phyloP scores from a whole-genome alignment of 2,113 vertebrate genomes.

The Podarcis cretensis region DNA sequence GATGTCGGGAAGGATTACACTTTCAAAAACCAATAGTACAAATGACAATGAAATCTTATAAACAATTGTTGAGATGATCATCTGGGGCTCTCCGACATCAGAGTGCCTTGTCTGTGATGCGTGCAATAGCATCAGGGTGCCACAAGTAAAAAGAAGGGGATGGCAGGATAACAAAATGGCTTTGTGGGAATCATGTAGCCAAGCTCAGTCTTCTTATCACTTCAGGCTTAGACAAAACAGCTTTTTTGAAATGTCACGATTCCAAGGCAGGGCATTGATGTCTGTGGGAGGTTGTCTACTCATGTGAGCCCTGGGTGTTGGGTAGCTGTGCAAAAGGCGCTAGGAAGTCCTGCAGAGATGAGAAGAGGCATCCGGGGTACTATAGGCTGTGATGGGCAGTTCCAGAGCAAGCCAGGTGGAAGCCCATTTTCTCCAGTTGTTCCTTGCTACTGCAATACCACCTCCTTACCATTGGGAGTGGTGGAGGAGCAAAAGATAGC shows the following conservation, averaged over 20 bases:
- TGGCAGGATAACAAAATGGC: background rate
- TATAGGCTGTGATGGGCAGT: background rate
- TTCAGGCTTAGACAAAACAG: background rate
- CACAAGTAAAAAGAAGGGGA: background rate
- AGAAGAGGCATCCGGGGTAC: background rate
- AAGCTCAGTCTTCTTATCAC: background rate
- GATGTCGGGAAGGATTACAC: background rate
- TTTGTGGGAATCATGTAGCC: background rate
- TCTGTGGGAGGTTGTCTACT: no score
- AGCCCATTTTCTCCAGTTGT: background rate
- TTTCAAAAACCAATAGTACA: background rate
- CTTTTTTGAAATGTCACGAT: background rate
- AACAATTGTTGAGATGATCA: slow-evolving; percentile 6
- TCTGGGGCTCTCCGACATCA: background rate
- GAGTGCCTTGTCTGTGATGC: background rate
- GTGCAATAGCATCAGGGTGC: background rate
- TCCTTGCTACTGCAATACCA: background rate
- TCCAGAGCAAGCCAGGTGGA: background rate
- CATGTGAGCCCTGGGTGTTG: background rate
- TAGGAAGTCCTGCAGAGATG: background rate
- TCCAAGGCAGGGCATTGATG: background rate
- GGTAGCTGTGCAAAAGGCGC: background rate
- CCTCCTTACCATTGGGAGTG: background rate
- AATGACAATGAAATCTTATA: slow-evolving; percentile 17
- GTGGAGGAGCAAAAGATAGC: background rate